Evolutionary conservation across 2,888 invertebrate genomes (phyloP).

Genomic region (Philopedon plagiatum): DNA sequence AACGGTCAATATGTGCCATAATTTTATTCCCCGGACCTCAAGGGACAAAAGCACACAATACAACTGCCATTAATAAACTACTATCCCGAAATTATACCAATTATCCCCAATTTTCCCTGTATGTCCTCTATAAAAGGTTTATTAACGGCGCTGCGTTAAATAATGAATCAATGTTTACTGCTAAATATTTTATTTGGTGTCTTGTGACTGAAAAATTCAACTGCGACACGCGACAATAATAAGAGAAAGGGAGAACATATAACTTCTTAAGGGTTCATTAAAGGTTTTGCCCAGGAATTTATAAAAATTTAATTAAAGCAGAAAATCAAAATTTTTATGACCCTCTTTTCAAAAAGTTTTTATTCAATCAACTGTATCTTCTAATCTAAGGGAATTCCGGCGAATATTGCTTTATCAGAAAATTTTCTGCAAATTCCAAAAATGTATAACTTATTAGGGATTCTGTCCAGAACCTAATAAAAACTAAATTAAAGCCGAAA

Average conservation of each 20-base stretch:
- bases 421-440: too few species aligned
- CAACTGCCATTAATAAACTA: slow-evolving; percentile 52
- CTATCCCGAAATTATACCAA: slow-evolving; percentile 61
- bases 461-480: too few species aligned
- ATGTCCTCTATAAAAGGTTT: slow-evolving; percentile 63
- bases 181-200: slow-evolving; percentile 46
- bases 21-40: slow-evolving; percentile 38
- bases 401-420: too few species aligned
- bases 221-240: slow-evolving; percentile 45
- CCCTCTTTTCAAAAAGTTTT: too few species aligned
- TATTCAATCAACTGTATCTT: too few species aligned
- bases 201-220: slow-evolving; percentile 40
- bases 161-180: slow-evolving; percentile 51
- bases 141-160: slow-evolving; percentile 55
- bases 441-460: too few species aligned
- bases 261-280: too few species aligned
- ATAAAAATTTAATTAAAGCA: too few species aligned
- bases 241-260: background rate
- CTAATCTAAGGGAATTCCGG: too few species aligned
- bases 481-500: too few species aligned
- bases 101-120: slow-evolving; percentile 66
- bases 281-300: too few species aligned
- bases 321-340: too few species aligned
- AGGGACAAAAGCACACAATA: slow-evolving; percentile 37
- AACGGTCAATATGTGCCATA: slow-evolving; percentile 18